These are phyloP conservation scores for Proteles cristata DNA, from an alignment of 2,113 vertebrate species.

Conservation along the genomic window DNA sequence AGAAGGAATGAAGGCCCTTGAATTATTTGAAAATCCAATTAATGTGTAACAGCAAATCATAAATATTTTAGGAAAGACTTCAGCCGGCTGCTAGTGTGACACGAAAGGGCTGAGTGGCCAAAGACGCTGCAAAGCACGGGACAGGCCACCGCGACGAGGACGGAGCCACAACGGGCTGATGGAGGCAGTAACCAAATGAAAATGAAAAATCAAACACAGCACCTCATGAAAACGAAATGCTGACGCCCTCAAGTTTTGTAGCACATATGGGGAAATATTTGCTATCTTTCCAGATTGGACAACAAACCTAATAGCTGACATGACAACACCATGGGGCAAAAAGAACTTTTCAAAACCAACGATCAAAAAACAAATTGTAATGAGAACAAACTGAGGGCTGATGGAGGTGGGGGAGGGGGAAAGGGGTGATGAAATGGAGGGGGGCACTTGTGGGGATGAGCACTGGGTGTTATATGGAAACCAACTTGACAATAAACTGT, in stretches of 20 bases:
- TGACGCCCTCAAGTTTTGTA: background rate
- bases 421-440: no score
- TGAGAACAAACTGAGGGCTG: no score
- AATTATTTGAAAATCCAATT: background rate
- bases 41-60: no score
- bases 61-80: background rate
- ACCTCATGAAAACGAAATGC: background rate
- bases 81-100: background rate
- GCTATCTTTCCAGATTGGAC: background rate
- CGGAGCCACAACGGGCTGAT: rapidly evolving
- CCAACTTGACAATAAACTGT: no score
- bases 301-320: background rate
- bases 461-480: no score
- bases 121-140: rapidly evolving
- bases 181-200: background rate
- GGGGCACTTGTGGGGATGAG: no score
- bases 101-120: background rate
- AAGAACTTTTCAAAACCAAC: background rate
- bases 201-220: background rate
- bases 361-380: background rate
- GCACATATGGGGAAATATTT: background rate
- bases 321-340: background rate
- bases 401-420: no score
- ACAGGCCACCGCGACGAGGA: background rate
- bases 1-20: background rate